These are phyloP conservation scores for Andrena trimmerana DNA, from an alignment of 2,888 invertebrate species.

Conservation along the genomic window DNA sequence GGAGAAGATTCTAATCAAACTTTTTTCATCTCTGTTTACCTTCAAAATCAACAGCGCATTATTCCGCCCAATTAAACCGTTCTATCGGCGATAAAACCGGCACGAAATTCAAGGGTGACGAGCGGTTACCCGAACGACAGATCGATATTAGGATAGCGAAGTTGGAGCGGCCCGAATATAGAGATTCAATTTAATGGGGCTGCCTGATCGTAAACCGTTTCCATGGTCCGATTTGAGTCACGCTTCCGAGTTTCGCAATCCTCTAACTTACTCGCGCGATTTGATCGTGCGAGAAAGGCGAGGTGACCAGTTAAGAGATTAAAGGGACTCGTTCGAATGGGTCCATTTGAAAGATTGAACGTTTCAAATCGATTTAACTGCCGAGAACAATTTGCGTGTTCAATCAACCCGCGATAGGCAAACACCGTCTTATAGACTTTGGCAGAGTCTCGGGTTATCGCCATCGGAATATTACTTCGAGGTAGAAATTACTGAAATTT, in stretches of 20 bases:
- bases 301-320: constrained; percentile 62
- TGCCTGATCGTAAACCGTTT: constrained; percentile 69
- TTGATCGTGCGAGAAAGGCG: constrained; percentile 47
- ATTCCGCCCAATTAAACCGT: constrained; percentile 22
- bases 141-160: constrained; percentile 57
- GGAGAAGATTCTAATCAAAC: background rate
- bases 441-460: background rate
- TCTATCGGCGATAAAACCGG: constrained; percentile 27
- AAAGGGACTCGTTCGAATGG: constrained; percentile 46
- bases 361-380: constrained; percentile 26
- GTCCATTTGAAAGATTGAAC: constrained; percentile 56
- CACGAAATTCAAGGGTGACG: constrained; percentile 19
- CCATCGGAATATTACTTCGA: background rate
- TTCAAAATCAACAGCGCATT: background rate
- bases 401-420: background rate
- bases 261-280: constrained; percentile 57
- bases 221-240: constrained; percentile 69
- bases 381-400: constrained; percentile 5
- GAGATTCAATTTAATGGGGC: constrained; percentile 71
- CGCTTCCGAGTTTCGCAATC: constrained; percentile 62
- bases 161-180: constrained; percentile 57
- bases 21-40: background rate
- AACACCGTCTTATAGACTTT: background rate
- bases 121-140: constrained; percentile 23
- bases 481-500: too few species aligned